These are phyloP conservation scores for Chionodraco myersi DNA, from an alignment of 2,113 vertebrate species.

Conservation along the genomic window DNA sequence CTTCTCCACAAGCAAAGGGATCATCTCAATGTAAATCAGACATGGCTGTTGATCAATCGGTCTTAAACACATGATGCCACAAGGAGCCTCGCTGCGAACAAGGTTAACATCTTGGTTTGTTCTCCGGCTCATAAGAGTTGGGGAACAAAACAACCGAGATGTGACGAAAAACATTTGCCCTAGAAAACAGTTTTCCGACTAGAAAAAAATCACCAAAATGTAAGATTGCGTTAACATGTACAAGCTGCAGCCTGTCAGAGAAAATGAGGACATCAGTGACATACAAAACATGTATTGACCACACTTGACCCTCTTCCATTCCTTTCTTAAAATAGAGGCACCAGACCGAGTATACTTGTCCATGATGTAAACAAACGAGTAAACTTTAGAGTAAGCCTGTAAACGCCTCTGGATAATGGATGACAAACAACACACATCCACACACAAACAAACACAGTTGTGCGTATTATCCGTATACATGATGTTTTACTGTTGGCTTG, in stretches of 20 bases:
- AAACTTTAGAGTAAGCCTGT: conserved; percentile 45
- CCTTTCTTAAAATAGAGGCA: conserved; percentile 26
- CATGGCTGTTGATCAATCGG: conserved; percentile 80
- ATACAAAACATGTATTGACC: conserved; percentile 39
- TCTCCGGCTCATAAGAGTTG: conserved; percentile 1
- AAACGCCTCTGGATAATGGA: conserved; percentile 36
- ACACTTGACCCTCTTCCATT: conserved; percentile 50
- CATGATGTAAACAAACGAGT: conserved; percentile 56
- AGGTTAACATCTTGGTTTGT: conserved; percentile 52
- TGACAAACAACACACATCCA: conserved; percentile 22
- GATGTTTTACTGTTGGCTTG: not conserved
- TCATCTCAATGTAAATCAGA: conserved; percentile 84
- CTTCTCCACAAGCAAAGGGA: conserved; percentile 80
- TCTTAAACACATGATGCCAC: conserved; percentile 63
- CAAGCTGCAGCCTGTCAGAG: conserved; percentile 1
- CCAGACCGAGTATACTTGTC: conserved; percentile 25
- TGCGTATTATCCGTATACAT: not conserved
- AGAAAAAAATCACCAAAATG: not conserved
- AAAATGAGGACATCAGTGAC: conserved; percentile 1
- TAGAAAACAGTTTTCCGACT: conserved; percentile 2
- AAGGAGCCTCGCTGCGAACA: conserved; percentile 45
- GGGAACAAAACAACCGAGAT: not conserved
- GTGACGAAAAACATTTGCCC: conserved; percentile 1
- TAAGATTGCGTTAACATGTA: not conserved
- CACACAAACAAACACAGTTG: not conserved